Evolutionary conservation across 2,113 vertebrate species (phyloP), one percentile per base, ranked within the genome.

Genomic region (Eira barbara): DNA sequence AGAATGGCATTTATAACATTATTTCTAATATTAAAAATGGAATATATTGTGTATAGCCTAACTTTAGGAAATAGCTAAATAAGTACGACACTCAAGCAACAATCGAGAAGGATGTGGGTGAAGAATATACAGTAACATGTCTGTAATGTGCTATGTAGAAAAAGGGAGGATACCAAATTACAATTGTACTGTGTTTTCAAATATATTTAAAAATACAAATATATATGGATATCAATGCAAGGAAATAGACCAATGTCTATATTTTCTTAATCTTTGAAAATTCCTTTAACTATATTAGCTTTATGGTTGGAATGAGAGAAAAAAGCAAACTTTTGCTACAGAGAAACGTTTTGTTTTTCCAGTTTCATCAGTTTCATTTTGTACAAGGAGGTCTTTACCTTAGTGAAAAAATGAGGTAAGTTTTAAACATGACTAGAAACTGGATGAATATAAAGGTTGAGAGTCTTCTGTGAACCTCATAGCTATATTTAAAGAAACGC

Each of bases 401-500:
- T 49, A 67, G 18, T 42, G 34, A 29, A 80, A 80, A 80, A 85
- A 61, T 74, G 14, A 91, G 63, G 69, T 57, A 80, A n/a, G 42
- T 52, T 96, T 80, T 71, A 94, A 86, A 81, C 8, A 81, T 69
- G 80, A 55, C 36, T 86, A 81, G 71, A 85, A 80, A 63, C 34
- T 69, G 59, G 14, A 78, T 55, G 74, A 82, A 63, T 73, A 10
- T 81, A 63, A 95, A 89, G 31, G n/a, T 67, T 78, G 29, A 36
- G 8, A 89, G 59, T 52, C 59, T 42, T 81, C 39, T 36, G 15
- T 69, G 49, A 42, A 18, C 0, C 0, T 67, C 71, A 82, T 79
- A 95, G 39, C 74, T 89, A 94, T 76, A 97, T 25, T 31, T 21
- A 91, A 95, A 95, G 85, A 92, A 91, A 36, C 47, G 91, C 76